Evolutionary conservation across 2,797 vertebrate genomes (phyloP), one percentile per base, ranked within the genome.

Genomic region (Pseudopleuronectes americanus): DNA sequence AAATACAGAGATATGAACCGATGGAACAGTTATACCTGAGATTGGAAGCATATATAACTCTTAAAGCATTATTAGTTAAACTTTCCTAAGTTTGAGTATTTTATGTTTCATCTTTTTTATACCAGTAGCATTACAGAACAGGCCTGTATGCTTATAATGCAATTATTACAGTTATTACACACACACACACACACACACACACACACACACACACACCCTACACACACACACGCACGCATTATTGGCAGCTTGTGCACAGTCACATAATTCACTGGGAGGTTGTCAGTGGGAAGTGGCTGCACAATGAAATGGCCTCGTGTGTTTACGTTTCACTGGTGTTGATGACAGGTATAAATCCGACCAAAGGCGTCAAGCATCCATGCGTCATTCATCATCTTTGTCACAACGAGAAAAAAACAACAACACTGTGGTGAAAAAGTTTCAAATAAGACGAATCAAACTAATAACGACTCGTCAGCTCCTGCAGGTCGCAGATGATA

Each of bases 311-410:
- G 84, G 78, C 75, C 85, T 80, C 47, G 66, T 80, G 86, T 92
- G 90, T 92, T 93, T 92, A 91, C 31, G 61, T 87, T 38, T 64
- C 28, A 59, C 62, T 82, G 62, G 89, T 84, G 86, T 89, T 78
- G 85, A 89, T 87, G 90, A 90, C 90, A 87, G 79, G 71, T 79
- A 93, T 91, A 89, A 92, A 94, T 94, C 86, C 91, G 71, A 81
- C 71, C 19, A 10, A n/a, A 71, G 84, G 69, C 75, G 64, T 65
- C 80, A 28, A 75, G 76, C 82, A 68, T 84, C 77, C 61, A 72
- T 19, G 22, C 31, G 1, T 38, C 5, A 87, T 89, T 76, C 54
- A 57, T 91, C 88, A 90, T 31, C 52, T 61, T 6, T 79, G 69
- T 64, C 69, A 62, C 9, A 21, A 23, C 6, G 2, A 43, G 4